Percentiles rank a stretch among this genome's conserved stretches.
These are phyloP conservation scores for Rachycentron canadum DNA, from an alignment of 2,797 vertebrate genomes.

Conservation along the genomic window DNA sequence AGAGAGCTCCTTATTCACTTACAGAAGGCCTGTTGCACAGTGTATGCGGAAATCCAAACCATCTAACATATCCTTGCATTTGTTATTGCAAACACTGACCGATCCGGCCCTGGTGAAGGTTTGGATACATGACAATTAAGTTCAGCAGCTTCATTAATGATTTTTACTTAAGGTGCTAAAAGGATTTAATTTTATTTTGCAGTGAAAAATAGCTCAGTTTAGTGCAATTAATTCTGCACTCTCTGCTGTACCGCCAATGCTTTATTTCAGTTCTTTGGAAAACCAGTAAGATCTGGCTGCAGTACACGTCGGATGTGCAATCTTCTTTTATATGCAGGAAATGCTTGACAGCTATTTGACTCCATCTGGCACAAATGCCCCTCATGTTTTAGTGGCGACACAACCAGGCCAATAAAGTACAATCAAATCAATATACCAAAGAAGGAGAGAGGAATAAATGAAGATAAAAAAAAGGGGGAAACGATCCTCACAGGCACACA, in stretches of 20 bases:
- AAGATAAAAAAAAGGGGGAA: not conserved
- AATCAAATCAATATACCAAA: conserved; percentile 18
- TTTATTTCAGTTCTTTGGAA: not conserved
- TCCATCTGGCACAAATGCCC: not conserved
- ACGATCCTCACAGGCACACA: not conserved
- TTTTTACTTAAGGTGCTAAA: conserved; percentile 11
- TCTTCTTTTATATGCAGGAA: not conserved
- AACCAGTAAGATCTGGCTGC: not conserved
- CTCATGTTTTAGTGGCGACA: conserved; percentile 11
- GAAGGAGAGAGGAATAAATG: not conserved
- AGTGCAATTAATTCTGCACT: not conserved
- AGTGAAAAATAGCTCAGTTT: conserved; percentile 13
- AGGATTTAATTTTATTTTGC: conserved; percentile 6
- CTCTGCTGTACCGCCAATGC: not conserved
- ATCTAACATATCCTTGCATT: conserved; percentile 26
- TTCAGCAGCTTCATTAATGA: conserved; percentile 3
- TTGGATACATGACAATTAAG: not conserved
- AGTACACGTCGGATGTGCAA: not conserved
- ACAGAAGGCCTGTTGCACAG: conserved; percentile 20
- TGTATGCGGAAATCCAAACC: conserved; percentile 17
- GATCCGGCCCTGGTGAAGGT: not conserved
- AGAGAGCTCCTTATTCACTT: conserved; percentile 53
- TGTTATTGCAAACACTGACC: conserved; percentile 8
- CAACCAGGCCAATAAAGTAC: conserved; percentile 1
- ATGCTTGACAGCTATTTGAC: conserved; percentile 25